These are phyloP conservation scores for Ophonus ardosiacus DNA, from an alignment of 2,888 invertebrate genomes.

Conservation along the genomic window DNA sequence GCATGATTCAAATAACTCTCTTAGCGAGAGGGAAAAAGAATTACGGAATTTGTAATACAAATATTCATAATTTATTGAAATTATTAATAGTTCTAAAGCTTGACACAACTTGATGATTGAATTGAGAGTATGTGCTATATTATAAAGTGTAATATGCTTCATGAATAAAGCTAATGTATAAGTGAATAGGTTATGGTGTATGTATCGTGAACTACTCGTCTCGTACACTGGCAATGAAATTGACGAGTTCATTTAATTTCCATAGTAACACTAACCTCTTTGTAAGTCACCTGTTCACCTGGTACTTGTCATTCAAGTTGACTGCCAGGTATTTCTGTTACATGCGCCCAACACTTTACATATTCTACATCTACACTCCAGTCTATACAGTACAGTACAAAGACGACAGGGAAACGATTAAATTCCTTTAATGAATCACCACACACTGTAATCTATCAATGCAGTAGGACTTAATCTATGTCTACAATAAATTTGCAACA, in stretches of 20 bases:
- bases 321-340: constrained; percentile 29
- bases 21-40: too few relatives aligned
- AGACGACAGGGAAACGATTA: background rate
- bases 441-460: background rate
- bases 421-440: background rate
- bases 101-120: too few relatives aligned
- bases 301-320: constrained; percentile 39
- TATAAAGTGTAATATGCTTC: background rate
- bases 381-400: background rate
- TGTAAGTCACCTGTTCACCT: constrained; percentile 39
- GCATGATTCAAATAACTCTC: too few relatives aligned
- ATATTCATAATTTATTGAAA: too few relatives aligned
- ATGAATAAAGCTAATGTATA: background rate
- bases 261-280: constrained; percentile 50
- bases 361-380: background rate
- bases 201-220: background rate
- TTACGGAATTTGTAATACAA: too few relatives aligned
- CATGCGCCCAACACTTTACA: constrained; percentile 9
- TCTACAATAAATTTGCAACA: too few relatives aligned
- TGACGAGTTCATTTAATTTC: constrained; percentile 37
- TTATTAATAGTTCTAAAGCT: too few relatives aligned
- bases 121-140: too few relatives aligned
- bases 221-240: constrained; percentile 1
- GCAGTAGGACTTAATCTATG: background rate
- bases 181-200: background rate